Evolutionary conservation across 2,113 vertebrate genomes (phyloP), one percentile per base, ranked within the genome.

Genomic region (Holacanthus passer): DNA sequence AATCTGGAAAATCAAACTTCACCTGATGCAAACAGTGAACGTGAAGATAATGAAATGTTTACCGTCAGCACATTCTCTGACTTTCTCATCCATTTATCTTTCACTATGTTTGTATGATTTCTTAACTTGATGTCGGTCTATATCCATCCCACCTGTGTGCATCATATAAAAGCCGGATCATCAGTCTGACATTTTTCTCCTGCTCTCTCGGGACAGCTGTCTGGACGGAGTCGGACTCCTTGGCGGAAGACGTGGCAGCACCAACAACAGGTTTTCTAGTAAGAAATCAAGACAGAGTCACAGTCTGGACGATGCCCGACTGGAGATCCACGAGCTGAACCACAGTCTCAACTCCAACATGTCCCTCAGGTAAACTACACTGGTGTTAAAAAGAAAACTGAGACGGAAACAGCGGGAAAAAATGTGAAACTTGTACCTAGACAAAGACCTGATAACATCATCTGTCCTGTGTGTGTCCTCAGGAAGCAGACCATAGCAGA

Each of bases 301-400:
- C 39, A 95, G 82, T 66, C 70, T 95, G 77, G 93, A 95, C 1
- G 93, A 95, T 0, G 29, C 63, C 8, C 84, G 20, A 7, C 60
- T 37, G 29, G 81, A 71, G 27, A n/a, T 78, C 41, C 82, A 87
- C 24, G 81, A 86, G 7, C 29, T 4, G 1, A 70, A 53, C 37
- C 72, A 27, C 4, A 80, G 41, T 60, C 19, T 78, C 1, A 8
- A 20, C 14, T 32, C 17, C 39, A 86, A 3, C 52, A 7, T 45
- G n/a, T 20, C 48, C n/a, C 22, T 48, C 79, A 93, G 91, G 94
- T 93, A 79, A 9, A 27, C 56, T 50, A 3, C 50, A 13, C 24
- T 12, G 9, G 32, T 16, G 43, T 9, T 19, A 5, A 20, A 4
- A 20, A 2, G 45, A 73, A 0, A 20, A 17, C 39, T 41, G 39